Percentiles rank a stretch among this genome's conserved stretches.
Conservation (phyloP, 64 coral and sea anemone genomes). For the Trachythela sp. region DNA sequence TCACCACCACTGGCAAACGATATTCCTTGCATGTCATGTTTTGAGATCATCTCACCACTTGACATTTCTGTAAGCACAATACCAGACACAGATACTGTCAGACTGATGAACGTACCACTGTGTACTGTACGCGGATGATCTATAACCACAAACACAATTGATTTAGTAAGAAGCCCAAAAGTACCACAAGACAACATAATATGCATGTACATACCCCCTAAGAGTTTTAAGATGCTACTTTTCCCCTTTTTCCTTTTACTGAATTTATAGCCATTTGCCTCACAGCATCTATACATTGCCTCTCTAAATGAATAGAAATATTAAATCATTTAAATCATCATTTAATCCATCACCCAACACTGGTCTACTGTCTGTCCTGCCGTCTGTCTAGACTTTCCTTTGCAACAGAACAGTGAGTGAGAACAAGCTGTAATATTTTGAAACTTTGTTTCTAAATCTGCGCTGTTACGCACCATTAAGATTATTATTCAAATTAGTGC, state of each 20-base stretch:
- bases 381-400: too few species aligned
- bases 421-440: too few species aligned
- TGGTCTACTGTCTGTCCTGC: too few species aligned
- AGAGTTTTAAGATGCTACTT: slow-evolving; percentile 30
- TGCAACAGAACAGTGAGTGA: too few species aligned
- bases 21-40: slow-evolving; percentile 99
- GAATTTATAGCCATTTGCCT: slow-evolving; percentile 74
- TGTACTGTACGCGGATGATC: slow-evolving; percentile 37
- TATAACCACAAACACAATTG: background rate
- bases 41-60: slow-evolving; percentile 54
- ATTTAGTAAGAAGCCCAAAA: too few species aligned
- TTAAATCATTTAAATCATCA: too few species aligned
- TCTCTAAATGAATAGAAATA: slow-evolving; percentile 50
- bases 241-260: slow-evolving; percentile 76
- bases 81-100: slow-evolving; percentile 72
- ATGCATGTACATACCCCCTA: slow-evolving; percentile 41
- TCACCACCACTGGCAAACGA: slow-evolving; percentile 99
- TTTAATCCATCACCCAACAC: too few species aligned
- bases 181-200: too few species aligned
- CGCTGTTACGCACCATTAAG: too few species aligned
- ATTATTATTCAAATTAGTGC: too few species aligned
- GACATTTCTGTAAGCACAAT: slow-evolving; percentile 78
- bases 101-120: slow-evolving; percentile 56
- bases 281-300: slow-evolving; percentile 86
- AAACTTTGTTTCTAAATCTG: too few species aligned